Conservation (phyloP, 2,113 vertebrate species). For the Martes martes region DNA sequence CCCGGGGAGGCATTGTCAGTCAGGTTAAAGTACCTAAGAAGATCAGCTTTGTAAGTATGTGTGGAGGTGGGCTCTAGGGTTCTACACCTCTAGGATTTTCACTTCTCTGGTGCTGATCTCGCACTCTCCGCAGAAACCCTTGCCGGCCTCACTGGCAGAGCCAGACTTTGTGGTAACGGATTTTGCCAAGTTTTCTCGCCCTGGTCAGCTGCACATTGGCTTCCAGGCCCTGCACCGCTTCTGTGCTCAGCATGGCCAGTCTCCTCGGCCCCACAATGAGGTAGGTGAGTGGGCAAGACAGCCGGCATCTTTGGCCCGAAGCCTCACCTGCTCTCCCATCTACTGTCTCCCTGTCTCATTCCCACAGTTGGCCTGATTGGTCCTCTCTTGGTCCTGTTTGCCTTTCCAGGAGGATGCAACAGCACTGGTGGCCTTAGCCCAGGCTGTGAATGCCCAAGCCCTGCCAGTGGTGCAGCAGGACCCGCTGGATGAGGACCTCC, state of each 20-base stretch:
- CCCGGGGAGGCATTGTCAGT: constrained; percentile 90
- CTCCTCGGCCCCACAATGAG: constrained; percentile 85
- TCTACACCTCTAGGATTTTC: not conserved
- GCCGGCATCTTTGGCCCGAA: not conserved
- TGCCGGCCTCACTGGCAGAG: constrained; percentile 84
- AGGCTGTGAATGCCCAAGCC: constrained; percentile 81
- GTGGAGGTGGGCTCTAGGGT: not conserved
- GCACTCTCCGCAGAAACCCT: constrained; percentile 83
- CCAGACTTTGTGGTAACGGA: constrained; percentile 89
- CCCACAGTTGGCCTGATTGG: not conserved
- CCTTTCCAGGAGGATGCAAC: constrained; percentile 84
- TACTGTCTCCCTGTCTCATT: not conserved
- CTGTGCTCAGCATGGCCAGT: constrained; percentile 81
- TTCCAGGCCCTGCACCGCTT: constrained; percentile 90
- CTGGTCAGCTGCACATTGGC: constrained; percentile 87
- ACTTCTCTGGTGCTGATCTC: not conserved
- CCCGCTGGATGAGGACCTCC: constrained; percentile 82
- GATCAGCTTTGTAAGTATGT: constrained; percentile 88
- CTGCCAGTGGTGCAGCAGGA: constrained; percentile 79
- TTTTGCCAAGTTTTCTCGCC: constrained; percentile 88
- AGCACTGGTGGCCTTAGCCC: constrained; percentile 84
- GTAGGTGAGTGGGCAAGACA: constrained; percentile 54
- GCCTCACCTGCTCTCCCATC: not conserved
- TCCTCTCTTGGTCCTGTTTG: not conserved
- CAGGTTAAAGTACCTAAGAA: constrained; percentile 94